These are phyloP conservation scores for Heteronetta atricapilla DNA, from an alignment of 2,113 vertebrate genomes.

Conservation along the genomic window DNA sequence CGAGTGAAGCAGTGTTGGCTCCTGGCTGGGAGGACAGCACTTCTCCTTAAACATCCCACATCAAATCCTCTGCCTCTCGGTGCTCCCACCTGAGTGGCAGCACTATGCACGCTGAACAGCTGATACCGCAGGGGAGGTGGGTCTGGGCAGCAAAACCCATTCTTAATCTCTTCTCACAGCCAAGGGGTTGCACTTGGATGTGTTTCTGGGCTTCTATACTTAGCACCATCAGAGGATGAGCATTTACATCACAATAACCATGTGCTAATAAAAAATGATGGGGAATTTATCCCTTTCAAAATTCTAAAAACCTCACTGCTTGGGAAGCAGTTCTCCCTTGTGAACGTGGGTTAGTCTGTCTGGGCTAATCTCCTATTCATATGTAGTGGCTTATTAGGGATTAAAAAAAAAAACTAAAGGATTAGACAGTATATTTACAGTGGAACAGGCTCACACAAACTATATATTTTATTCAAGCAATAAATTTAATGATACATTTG, in stretches of 20 bases:
- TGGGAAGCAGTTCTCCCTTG: not conserved
- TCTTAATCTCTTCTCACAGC: not conserved
- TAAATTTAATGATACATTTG: not conserved
- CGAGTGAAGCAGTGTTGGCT: accelerated
- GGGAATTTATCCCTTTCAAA: not conserved
- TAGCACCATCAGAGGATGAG: not conserved
- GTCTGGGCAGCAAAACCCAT: not conserved
- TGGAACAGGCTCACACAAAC: not conserved
- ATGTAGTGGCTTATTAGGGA: slow-evolving; percentile 24
- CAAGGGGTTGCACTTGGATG: not conserved
- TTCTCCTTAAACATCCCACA: not conserved
- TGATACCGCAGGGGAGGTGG: not conserved
- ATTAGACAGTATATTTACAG: slow-evolving; percentile 22
- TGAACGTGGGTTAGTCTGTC: slow-evolving; percentile 19
- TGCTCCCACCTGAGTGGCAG: not conserved
- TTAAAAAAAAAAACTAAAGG: slow-evolving; percentile 5
- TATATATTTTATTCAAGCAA: not conserved
- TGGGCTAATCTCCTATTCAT: slow-evolving; percentile 38
- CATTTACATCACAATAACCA: not conserved
- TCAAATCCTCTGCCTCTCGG: not conserved
- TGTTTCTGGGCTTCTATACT: not conserved
- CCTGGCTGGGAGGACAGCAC: not conserved
- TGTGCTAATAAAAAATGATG: not conserved
- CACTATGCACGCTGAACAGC: not conserved
- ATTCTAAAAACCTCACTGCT: not conserved